Conservation (phyloP, 2,888 invertebrate genomes). For the Labia minor region DNA sequence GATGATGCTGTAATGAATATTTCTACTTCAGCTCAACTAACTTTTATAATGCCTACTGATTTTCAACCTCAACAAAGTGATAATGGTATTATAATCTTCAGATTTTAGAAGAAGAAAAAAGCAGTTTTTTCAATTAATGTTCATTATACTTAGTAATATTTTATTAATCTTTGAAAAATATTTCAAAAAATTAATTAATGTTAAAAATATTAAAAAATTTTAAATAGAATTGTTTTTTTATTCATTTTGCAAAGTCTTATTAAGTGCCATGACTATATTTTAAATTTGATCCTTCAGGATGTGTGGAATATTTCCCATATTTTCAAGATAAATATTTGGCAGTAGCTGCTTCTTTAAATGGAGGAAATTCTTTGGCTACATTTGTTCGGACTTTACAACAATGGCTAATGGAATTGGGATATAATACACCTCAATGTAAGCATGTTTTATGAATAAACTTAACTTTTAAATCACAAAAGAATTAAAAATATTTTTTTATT, state of each 20-base stretch:
- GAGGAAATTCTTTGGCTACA: constrained; percentile 65
- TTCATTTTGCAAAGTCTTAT: too few species aligned
- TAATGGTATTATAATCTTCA: constrained; percentile 23
- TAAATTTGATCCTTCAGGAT: constrained; percentile 29
- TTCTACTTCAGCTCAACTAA: constrained; percentile 77
- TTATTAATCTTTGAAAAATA: too few species aligned
- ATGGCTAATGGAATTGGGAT: constrained; percentile 68
- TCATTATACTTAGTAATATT: too few species aligned
- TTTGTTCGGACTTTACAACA: constrained; percentile 70
- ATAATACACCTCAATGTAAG: constrained; percentile 59
- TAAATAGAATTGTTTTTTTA: too few species aligned
- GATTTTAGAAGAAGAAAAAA: background rate
- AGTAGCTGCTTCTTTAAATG: constrained; percentile 78
- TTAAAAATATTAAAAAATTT: too few species aligned
- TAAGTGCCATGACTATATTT: too few species aligned
- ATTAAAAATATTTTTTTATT: too few species aligned
- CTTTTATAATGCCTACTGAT: constrained; percentile 44
- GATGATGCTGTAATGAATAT: constrained; percentile 68
- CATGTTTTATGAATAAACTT: too few species aligned
- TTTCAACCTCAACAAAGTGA: constrained; percentile 33
- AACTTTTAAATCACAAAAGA: too few species aligned
- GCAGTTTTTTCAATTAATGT: too few species aligned
- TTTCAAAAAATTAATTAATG: too few species aligned
- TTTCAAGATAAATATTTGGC: constrained; percentile 63
- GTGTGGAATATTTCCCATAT: constrained; percentile 65